These are phyloP conservation scores for Melospiza melodia DNA, from an alignment of 2,113 vertebrate species.

Conservation along the genomic window DNA sequence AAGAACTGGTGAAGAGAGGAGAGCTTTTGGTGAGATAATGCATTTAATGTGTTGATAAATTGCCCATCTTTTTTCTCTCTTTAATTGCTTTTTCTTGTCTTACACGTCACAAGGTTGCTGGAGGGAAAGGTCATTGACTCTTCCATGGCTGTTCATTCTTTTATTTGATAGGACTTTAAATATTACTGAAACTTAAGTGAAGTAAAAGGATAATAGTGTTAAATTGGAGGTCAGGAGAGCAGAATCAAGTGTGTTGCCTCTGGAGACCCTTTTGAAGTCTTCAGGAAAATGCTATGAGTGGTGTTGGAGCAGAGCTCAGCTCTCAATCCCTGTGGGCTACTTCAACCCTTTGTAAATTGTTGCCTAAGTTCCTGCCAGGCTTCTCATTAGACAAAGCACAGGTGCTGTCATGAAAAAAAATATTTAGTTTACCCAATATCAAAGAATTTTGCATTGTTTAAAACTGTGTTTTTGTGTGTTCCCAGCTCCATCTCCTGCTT, in stretches of 20 bases:
- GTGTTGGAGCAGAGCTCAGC: neutral
- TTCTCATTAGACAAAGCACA: neutral
- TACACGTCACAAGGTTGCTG: neutral
- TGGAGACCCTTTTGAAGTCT: neutral
- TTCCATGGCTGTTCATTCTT: neutral
- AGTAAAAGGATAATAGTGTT: neutral
- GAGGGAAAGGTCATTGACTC: neutral
- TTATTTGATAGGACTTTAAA: rapidly evolving
- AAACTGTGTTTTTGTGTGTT: neutral
- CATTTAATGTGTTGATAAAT: neutral
- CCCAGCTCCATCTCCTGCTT: neutral
- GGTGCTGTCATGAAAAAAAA: neutral
- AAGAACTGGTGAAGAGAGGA: neutral
- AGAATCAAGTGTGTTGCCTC: neutral
- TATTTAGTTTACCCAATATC: neutral
- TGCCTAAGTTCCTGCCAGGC: neutral
- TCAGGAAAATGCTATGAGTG: rapidly evolving
- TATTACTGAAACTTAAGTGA: neutral
- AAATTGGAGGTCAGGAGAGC: neutral
- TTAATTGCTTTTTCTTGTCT: neutral
- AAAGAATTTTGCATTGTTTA: neutral
- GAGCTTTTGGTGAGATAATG: neutral
- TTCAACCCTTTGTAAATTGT: rapidly evolving
- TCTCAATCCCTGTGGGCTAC: neutral
- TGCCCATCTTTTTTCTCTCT: neutral